Conservation (phyloP, 2,888 invertebrate genomes). For the Adelognathus sp. region DNA sequence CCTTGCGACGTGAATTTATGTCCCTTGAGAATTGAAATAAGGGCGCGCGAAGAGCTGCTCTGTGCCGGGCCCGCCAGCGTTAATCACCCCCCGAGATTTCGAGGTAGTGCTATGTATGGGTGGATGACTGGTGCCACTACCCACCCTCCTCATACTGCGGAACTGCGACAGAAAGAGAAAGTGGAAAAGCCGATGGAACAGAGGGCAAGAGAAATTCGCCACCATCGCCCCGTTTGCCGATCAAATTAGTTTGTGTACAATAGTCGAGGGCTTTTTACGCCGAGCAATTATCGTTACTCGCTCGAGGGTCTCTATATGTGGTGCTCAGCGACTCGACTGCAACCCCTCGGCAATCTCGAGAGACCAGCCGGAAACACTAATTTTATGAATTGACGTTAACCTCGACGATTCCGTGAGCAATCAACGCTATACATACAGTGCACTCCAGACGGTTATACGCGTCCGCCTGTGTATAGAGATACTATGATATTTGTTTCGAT, state of each 20-base stretch:
- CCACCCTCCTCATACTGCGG: not conserved
- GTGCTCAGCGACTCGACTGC: not conserved
- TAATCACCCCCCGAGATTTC: conserved; percentile 45
- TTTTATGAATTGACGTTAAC: conserved; percentile 61
- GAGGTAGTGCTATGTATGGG: conserved; percentile 14
- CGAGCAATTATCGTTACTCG: conserved; percentile 61
- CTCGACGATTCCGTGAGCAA: not conserved
- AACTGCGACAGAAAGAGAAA: conserved; percentile 8
- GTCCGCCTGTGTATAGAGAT: not conserved
- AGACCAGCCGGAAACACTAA: conserved; percentile 40
- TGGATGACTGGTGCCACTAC: not conserved
- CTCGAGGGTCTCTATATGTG: conserved; percentile 35
- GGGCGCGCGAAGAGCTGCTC: conserved; percentile 48
- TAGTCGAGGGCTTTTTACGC: conserved; percentile 52
- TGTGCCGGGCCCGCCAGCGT: conserved; percentile 39
- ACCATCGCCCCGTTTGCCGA: conserved; percentile 38
- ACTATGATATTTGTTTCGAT: not conserved
- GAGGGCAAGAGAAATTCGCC: conserved; percentile 28
- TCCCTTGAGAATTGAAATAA: conserved; percentile 73
- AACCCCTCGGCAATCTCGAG: conserved; percentile 16
- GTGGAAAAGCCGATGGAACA: not conserved
- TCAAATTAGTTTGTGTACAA: conserved; percentile 60
- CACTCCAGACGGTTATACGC: not conserved
- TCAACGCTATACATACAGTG: not conserved
- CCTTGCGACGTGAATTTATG: conserved; percentile 70